Base-by-base conservation (phyloP, 1,140 invertebrate species). In the Drosophila nannoptera region DNA sequence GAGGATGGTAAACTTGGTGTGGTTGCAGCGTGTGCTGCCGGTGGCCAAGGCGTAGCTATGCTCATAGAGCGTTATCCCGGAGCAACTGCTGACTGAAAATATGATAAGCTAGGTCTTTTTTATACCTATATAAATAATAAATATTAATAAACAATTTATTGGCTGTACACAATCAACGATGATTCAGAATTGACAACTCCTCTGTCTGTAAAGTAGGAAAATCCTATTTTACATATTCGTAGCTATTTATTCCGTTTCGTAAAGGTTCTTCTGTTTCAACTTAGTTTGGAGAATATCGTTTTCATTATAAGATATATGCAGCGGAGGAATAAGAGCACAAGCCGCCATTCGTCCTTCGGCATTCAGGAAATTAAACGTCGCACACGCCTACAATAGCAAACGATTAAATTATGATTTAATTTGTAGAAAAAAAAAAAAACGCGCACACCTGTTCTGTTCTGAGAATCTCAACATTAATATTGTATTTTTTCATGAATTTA, bases 21-120 rank as follows among this genome's bases (percentile, higher is more conserved):
- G 1, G 94, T 99, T 69, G 96, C 98, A 45, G 99, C 99, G n/a
- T 99, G 99, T 92, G 99, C 99, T 60, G 98, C 99, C 75, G 99
- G 99, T 71, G 97, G 90, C 8, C 92, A 98, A 94, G 98, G 97
- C 48, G 97, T 98, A 77, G 98, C 95, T 70, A 99, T 99, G 97
- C 92, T 99, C 32, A 91, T 99, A 35, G 98, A 99, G 91, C 92
- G 96, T 84, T 96, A 99, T 91, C 97, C 97, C 35, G 95, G 94
- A 81, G 96, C 94, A 11, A 93, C 90, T 40, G 84, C 92, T 43
- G 73, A 88, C 70, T 88, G 71, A 88, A 68, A 49, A 58, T 52
- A 43, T 64, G 22, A 48, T 63, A 68, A 66, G 61, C 35, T 50
- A 67, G 77, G 61, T 56, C 71, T 70, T 71, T 76, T 77, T 46